A percentile compares a stretch with the other conserved stretches of the same genome.
phyloP scores from a whole-genome alignment of 2,113 vertebrate species.

The Paramormyrops kingsleyae region DNA sequence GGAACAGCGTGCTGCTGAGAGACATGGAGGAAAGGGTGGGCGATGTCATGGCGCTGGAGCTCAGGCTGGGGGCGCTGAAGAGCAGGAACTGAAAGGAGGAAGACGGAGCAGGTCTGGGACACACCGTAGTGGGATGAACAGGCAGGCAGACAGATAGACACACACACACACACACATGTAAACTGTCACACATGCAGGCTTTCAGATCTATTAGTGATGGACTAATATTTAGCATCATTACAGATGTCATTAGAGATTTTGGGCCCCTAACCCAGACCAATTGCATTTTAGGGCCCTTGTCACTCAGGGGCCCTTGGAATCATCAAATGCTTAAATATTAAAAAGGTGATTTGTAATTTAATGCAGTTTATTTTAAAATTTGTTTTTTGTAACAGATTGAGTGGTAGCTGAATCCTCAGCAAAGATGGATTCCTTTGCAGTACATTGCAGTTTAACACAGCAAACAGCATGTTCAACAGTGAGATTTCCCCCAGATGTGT shows the following conservation, averaged over 20 bases:
- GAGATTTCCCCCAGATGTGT: not conserved
- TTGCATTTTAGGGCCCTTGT: no score
- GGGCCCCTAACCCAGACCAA: no score
- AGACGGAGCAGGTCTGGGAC: slow-evolving; percentile 43
- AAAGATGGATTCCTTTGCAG: not conserved
- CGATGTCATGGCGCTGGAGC: slow-evolving; percentile 30
- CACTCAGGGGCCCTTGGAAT: no score
- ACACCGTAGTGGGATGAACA: not conserved
- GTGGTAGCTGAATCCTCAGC: not conserved
- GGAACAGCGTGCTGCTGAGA: slow-evolving; percentile 55
- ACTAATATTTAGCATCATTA: not conserved
- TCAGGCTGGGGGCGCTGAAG: slow-evolving; percentile 56
- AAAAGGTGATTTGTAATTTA: not conserved
- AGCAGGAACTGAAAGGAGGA: slow-evolving; percentile 44
- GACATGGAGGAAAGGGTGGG: slow-evolving; percentile 69
- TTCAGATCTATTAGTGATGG: not conserved
- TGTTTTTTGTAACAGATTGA: not conserved
- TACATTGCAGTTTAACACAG: no score
- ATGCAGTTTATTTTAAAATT: not conserved
- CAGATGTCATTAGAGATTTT: no score
- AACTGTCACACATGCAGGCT: no score
- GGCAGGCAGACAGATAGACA: not conserved
- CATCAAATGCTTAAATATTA: not conserved
- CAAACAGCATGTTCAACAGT: not conserved
- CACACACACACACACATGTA: not conserved